phyloP scores from a whole-genome alignment of 2,797 vertebrate species.

The Alcedo atthis region DNA sequence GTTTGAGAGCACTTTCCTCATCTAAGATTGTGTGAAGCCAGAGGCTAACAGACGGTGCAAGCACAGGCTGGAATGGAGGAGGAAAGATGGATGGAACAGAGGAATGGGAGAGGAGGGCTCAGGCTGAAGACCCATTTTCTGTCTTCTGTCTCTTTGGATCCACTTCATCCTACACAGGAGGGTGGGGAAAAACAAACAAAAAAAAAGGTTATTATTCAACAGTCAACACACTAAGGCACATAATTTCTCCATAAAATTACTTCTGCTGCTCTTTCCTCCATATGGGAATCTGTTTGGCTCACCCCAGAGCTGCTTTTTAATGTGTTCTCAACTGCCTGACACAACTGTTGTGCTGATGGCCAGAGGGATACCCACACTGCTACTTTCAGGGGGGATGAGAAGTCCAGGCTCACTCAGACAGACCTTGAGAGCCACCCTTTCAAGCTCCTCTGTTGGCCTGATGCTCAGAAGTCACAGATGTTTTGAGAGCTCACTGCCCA shows the following conservation, averaged over 20 bases:
- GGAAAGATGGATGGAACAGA: slow-evolving; percentile 42
- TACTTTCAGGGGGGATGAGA: not conserved
- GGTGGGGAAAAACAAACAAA: too few relatives aligned
- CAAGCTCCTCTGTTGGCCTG: not conserved
- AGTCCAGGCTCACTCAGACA: not conserved
- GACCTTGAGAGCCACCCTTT: not conserved
- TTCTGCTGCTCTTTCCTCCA: not conserved
- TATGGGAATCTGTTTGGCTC: not conserved
- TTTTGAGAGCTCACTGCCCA: not conserved
- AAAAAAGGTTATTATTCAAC: not conserved
- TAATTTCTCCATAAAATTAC: not conserved
- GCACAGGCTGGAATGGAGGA: slow-evolving; percentile 63
- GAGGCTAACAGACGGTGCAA: slow-evolving; percentile 58
- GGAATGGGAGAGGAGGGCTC: slow-evolving; percentile 52
- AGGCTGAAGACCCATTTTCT: slow-evolving; percentile 81
- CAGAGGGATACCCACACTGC: fast-evolving
- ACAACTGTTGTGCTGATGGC: not conserved
- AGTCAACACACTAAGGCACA: not conserved
- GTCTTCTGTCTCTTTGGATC: slow-evolving; percentile 84
- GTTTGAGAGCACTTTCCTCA: slow-evolving; percentile 48
- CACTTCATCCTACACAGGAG: slow-evolving; percentile 75
- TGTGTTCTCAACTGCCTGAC: not conserved
- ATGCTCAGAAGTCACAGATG: not conserved
- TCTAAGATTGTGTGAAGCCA: slow-evolving; percentile 60
- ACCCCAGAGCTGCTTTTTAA: not conserved